phyloP scores from a whole-genome alignment of 1,140 invertebrate species.

The Trichonephila clavipes region DNA sequence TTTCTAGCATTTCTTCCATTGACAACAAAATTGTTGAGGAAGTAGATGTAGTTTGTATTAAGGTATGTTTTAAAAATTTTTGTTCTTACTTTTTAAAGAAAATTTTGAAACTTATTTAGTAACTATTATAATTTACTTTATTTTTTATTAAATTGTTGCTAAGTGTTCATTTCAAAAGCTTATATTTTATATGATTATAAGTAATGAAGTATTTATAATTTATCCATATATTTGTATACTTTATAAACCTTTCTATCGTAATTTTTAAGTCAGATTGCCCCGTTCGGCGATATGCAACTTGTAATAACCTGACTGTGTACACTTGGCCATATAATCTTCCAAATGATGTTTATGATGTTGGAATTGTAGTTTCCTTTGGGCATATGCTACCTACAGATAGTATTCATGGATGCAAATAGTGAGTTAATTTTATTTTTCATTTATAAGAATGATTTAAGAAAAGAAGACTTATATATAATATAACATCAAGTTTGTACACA shows the following conservation, averaged over 20 bases:
- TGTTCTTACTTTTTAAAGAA: not conserved
- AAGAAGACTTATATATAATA: too few relatives aligned
- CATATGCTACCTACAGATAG: slow-evolving; percentile 80
- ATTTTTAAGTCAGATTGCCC: slow-evolving; percentile 66
- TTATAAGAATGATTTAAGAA: not conserved
- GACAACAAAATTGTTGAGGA: not conserved
- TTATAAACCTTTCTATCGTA: not conserved
- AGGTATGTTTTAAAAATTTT: slow-evolving; percentile 30
- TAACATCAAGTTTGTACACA: too few relatives aligned
- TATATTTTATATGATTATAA: not conserved
- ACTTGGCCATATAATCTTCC: slow-evolving; percentile 80
- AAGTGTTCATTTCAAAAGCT: too few relatives aligned
- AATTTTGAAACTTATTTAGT: not conserved
- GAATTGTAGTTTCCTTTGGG: slow-evolving; percentile 82
- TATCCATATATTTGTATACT: not conserved
- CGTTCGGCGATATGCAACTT: slow-evolving; percentile 78
- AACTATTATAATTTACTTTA: too few relatives aligned
- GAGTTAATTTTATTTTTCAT: slow-evolving; percentile 76
- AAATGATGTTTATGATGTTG: slow-evolving; percentile 80
- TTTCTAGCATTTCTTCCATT: not conserved
- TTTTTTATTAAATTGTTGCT: not conserved
- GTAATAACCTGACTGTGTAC: slow-evolving; percentile 77
- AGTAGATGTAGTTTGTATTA: slow-evolving; percentile 55
- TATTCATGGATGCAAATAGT: slow-evolving; percentile 81
- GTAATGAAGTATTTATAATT: not conserved